Percentiles rank a stretch among this genome's conserved stretches.
phyloP scores from a whole-genome alignment of 2,888 invertebrate species.

The Tetheella fluctuosa region DNA sequence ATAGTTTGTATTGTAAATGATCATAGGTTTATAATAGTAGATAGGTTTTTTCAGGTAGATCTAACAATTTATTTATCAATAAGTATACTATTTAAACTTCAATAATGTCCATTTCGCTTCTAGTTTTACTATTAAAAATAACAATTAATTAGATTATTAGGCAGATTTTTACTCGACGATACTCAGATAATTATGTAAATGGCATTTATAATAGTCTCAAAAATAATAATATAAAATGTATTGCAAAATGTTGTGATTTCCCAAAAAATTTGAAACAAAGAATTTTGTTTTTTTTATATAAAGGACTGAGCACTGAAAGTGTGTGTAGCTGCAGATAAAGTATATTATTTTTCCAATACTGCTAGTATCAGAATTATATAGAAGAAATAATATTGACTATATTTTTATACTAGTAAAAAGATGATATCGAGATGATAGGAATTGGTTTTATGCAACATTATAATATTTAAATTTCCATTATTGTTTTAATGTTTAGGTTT shows the following conservation, averaged over 20 bases:
- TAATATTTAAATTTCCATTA: slow-evolving; percentile 33
- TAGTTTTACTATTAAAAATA: slow-evolving; percentile 44
- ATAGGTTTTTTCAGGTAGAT: slow-evolving; percentile 51
- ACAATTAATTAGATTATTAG: slow-evolving; percentile 41
- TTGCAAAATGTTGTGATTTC: slow-evolving; percentile 13
- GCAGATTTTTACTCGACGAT: slow-evolving; percentile 44
- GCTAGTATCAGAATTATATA: slow-evolving; percentile 32
- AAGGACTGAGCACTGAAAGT: background rate
- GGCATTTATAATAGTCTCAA: slow-evolving; percentile 31
- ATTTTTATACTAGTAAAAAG: slow-evolving; percentile 77
- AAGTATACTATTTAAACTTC: slow-evolving; percentile 49
- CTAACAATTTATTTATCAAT: slow-evolving; percentile 44
- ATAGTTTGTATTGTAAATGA: slow-evolving; percentile 50
- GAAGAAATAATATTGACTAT: slow-evolving; percentile 55
- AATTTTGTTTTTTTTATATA: slow-evolving; percentile 3
- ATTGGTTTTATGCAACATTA: slow-evolving; percentile 39
- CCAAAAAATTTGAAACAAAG: background rate
- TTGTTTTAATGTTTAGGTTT: slow-evolving; percentile 39
- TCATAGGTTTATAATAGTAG: slow-evolving; percentile 40
- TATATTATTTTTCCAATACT: slow-evolving; percentile 22
- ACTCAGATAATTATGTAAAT: slow-evolving; percentile 33
- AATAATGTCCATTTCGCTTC: slow-evolving; percentile 52
- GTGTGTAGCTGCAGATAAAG: slow-evolving; percentile 13
- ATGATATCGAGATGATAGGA: slow-evolving; percentile 57
- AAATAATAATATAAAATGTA: slow-evolving; percentile 21